Conservation (phyloP, 2,797 vertebrate species). For the Gymnothorax javanicus region DNA sequence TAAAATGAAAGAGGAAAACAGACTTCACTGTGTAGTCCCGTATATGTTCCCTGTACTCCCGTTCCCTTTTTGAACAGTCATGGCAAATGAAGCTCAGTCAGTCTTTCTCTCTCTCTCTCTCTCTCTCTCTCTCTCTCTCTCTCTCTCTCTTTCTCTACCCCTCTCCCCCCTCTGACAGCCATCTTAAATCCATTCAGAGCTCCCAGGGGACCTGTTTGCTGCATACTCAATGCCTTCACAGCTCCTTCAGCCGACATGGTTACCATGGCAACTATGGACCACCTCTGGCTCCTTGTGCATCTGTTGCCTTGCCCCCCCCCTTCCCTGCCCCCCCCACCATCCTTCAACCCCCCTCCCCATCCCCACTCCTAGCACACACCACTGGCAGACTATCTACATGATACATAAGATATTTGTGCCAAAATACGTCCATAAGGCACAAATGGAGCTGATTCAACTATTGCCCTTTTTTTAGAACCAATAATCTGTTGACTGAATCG, state of each 20-base stretch:
- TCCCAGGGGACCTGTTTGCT: slow-evolving; percentile 73
- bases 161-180: slow-evolving; percentile 51
- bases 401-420: neutral
- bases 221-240: slow-evolving; percentile 72
- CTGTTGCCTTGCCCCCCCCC: slow-evolving; percentile 49
- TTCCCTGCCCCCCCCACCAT: slow-evolving; percentile 42
- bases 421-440: neutral
- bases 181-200: slow-evolving; percentile 64
- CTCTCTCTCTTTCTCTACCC: slow-evolving; percentile 33
- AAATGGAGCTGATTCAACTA: neutral
- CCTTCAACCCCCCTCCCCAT: slow-evolving; percentile 37
- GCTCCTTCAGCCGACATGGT: slow-evolving; percentile 70
- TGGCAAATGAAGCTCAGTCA: slow-evolving; percentile 40
- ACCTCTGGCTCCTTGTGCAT: slow-evolving; percentile 61
- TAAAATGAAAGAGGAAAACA: slow-evolving; percentile 25
- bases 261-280: slow-evolving; percentile 76
- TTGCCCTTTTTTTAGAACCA: neutral
- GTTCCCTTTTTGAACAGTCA: slow-evolving; percentile 37
- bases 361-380: slow-evolving; percentile 19
- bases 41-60: slow-evolving; percentile 18
- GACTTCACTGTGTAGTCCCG: neutral
- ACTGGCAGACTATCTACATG: slow-evolving; percentile 23
- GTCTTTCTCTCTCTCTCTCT: slow-evolving; percentile 29
- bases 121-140: slow-evolving; percentile 22
- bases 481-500: neutral